Evolutionary conservation across 2,888 invertebrate species (phyloP), one percentile per base, ranked within the genome.

Genomic region (Marronus borbonicus): DNA sequence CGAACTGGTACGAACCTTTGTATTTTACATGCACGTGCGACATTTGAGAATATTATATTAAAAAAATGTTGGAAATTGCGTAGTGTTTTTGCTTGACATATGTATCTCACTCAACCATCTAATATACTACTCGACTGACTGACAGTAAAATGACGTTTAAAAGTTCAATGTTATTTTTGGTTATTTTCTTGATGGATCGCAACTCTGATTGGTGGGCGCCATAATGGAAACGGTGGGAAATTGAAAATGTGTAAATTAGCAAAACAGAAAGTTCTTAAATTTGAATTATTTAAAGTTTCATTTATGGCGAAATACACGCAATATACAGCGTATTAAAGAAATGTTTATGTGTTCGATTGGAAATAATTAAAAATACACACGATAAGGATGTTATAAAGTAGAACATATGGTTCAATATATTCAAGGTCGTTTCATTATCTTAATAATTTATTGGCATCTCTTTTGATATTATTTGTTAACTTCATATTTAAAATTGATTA

Each of bases 21-120:
- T 80, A 80, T 81, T 81, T 80, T 75, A 80, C 78, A 77, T 80
- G 76, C 70, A 70, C 80, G 78, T 81, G 80, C 65, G 80, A 81
- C 82, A 82, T 82, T 76, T 80, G 80, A 80, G 78, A 79, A 76
- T 74, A 49, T 64, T 55, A 20, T 65, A 55, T 55, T 36, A 72
- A 81, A 79, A 76, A 79, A 80, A 78, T 77, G 60, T 69, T 79
- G 77, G 78, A 72, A 82, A 80, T 76, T 80, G 78, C 80, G 80
- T 78, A 75, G 80, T 55, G 55, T 78, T 79, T 77, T 70, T 55
- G 52, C 72, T 79, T 76, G 70, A 76, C 76, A 70, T 79, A 79
- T 72, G 77, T 79, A 66, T 60, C 58, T 44, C 44, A 78, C 52
- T 78, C 77, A 74, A 72, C 65, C 24, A 64, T 55, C 55, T 72